phyloP scores from a whole-genome alignment of 2,888 invertebrate genomes.

The Exephanes ischioxanthus region DNA sequence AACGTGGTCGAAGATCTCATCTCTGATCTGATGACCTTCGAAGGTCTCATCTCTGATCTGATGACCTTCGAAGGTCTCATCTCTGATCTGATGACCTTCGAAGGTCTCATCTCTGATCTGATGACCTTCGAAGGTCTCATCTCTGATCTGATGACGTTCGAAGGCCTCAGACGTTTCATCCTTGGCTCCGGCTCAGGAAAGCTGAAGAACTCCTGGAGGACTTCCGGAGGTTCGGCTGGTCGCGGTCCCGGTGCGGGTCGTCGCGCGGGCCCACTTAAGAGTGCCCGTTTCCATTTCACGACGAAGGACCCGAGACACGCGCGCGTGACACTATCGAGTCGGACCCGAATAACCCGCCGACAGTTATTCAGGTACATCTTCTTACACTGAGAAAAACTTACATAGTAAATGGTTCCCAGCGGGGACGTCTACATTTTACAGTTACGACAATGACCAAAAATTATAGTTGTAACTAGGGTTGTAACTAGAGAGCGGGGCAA shows the following conservation, averaged over 20 bases:
- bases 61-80: neutral
- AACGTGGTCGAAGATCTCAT: neutral
- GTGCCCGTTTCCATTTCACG: slow-evolving; percentile 73
- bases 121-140: neutral
- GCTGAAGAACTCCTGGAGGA: no score
- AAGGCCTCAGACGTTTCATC: neutral
- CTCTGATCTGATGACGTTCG: neutral
- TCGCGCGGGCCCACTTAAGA: slow-evolving; percentile 70
- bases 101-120: neutral
- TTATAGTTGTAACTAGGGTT: no score
- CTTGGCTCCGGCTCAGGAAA: no score
- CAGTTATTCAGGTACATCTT: slow-evolving; percentile 6
- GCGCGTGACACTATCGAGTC: slow-evolving; percentile 23
- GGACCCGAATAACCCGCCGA: neutral
- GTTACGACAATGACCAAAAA: no score
- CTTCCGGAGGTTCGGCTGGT: no score
- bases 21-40: neutral
- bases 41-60: neutral
- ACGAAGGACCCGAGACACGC: slow-evolving; percentile 41
- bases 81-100: neutral
- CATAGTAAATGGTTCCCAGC: no score
- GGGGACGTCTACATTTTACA: no score
- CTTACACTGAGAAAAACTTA: no score
- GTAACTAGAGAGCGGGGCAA: no score
- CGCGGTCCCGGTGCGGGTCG: slow-evolving; percentile 6